Percentiles rank a stretch among this genome's conserved stretches.
Conservation (phyloP, 2,888 invertebrate genomes). For the Dolichopus griseipennis region DNA sequence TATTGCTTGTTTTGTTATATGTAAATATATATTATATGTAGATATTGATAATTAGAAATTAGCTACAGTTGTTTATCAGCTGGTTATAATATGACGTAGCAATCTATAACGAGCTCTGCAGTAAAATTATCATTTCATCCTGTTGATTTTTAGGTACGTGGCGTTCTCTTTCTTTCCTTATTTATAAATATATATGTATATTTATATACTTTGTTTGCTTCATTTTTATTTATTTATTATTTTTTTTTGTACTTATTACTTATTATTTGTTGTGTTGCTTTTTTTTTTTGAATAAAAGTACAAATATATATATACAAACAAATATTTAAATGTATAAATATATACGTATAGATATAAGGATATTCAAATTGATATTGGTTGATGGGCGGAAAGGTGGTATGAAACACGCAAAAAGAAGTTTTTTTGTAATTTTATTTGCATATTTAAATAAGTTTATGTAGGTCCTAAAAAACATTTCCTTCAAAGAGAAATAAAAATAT, state of each 20-base stretch:
- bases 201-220: no score
- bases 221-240: no score
- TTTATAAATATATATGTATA: no score
- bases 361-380: no score
- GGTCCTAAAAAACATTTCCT: neutral
- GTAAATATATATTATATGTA: neutral
- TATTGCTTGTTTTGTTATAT: neutral
- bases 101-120: neutral
- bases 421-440: conserved; percentile 2
- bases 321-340: no score
- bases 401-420: neutral
- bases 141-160: conserved; percentile 2
- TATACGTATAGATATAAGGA: no score
- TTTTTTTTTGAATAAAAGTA: neutral
- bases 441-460: neutral
- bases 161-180: neutral
- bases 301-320: no score
- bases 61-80: conserved; percentile 6
- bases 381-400: neutral
- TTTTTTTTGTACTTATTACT: no score
- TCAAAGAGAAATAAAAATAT: neutral
- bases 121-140: conserved; percentile 4
- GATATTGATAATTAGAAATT: neutral
- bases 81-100: neutral
- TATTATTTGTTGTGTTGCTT: neutral